phyloP scores from a whole-genome alignment of 2,888 invertebrate genomes.

The Eurytoma californica region DNA sequence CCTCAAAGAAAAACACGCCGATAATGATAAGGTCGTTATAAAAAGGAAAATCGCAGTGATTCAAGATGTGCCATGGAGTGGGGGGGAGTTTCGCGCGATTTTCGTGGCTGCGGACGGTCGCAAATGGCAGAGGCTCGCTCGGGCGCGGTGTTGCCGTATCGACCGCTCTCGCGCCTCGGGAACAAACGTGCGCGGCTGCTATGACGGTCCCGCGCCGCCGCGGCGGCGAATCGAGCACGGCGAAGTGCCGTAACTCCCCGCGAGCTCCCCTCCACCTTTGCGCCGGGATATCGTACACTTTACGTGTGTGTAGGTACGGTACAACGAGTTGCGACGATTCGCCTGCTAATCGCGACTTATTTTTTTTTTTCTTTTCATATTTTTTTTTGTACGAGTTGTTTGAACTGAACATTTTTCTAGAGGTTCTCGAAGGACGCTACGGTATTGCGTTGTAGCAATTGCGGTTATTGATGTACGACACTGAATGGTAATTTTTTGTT shows the following conservation, averaged over 20 bases:
- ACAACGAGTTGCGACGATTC: background rate
- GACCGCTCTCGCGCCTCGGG: slow-evolving; percentile 68
- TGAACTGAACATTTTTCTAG: too few relatives aligned
- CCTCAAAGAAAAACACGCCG: too few relatives aligned
- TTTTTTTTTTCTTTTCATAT: too few relatives aligned
- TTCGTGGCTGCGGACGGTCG: background rate
- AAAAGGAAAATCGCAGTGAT: too few relatives aligned
- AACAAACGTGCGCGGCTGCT: slow-evolving; percentile 21
- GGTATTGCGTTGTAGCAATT: too few relatives aligned
- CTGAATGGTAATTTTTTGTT: too few relatives aligned
- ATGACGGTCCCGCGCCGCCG: slow-evolving; percentile 20
- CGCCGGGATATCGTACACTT: background rate
- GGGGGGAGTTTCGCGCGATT: slow-evolving; percentile 21
- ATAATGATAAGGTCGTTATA: too few relatives aligned
- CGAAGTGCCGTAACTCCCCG: slow-evolving; percentile 51
- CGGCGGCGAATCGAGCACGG: slow-evolving; percentile 56
- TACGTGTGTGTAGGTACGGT: background rate
- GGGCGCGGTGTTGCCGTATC: slow-evolving; percentile 74
- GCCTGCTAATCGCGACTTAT: too few relatives aligned
- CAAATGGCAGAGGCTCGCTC: slow-evolving; percentile 53
- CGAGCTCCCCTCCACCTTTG: slow-evolving; percentile 9
- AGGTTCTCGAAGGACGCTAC: too few relatives aligned
- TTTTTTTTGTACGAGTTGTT: too few relatives aligned
- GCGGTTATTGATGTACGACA: too few relatives aligned
- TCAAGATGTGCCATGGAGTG: too few relatives aligned